These are phyloP conservation scores for Himantopus leucocephalus DNA, from an alignment of 2,113 vertebrate genomes.

Conservation along the genomic window DNA sequence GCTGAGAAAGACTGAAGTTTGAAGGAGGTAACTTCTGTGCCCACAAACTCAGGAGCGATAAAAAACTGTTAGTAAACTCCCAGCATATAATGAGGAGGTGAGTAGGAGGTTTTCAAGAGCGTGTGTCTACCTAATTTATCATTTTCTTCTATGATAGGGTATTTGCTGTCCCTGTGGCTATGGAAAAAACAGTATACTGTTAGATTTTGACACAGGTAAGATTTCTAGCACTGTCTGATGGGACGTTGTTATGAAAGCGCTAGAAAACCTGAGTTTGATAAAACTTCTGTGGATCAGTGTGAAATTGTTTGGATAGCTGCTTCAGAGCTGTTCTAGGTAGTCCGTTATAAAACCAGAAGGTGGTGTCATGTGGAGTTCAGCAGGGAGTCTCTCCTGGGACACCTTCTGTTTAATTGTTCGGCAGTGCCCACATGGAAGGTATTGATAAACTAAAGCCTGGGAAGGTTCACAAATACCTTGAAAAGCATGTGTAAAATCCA, in stretches of 20 bases:
- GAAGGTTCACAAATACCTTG: not conserved
- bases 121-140: not conserved
- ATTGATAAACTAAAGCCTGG: not conserved
- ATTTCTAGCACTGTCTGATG: not conserved
- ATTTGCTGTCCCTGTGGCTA: not conserved
- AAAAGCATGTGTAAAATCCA: not conserved
- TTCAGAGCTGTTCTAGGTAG: not conserved
- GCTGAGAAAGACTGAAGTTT: not conserved
- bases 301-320: not conserved
- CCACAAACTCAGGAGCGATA: not conserved
- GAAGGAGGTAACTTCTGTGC: not conserved
- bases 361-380: not conserved
- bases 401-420: not conserved
- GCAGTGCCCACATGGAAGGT: not conserved
- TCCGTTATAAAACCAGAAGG: not conserved
- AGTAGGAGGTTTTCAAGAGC: not conserved
- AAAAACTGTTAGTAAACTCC: not conserved
- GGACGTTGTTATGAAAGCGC: not conserved
- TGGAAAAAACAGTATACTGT: not conserved
- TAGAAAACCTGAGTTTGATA: not conserved
- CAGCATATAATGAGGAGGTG: not conserved
- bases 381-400: not conserved
- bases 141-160: not conserved
- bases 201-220: not conserved
- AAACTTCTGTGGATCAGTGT: not conserved